Evolutionary conservation across 2,113 vertebrate genomes (phyloP).

Genomic region (Pedionomus torquatus): DNA sequence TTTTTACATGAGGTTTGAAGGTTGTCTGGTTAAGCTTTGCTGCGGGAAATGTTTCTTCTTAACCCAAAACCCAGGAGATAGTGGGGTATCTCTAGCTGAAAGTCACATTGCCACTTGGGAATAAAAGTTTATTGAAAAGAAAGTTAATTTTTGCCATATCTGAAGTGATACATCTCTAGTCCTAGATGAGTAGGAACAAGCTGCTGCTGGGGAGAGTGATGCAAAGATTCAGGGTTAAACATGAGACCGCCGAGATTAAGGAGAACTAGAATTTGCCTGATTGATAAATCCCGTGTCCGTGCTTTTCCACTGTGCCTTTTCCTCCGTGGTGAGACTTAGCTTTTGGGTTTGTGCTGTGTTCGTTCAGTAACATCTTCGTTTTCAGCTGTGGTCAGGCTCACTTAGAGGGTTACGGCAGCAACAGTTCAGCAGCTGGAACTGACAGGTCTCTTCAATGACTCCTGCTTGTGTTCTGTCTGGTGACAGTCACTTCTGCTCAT

Average conservation of each 20-base stretch:
- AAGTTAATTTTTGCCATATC: not conserved
- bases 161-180: not conserved
- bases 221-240: not conserved
- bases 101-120: not conserved
- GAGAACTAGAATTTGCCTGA: not conserved
- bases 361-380: not conserved
- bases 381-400: not conserved
- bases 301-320: not conserved
- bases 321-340: not conserved
- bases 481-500: not conserved
- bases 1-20: not conserved
- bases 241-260: not conserved
- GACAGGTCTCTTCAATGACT: not conserved
- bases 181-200: not conserved
- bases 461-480: not conserved
- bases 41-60: not conserved
- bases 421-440: not conserved
- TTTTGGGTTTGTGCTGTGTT: not conserved
- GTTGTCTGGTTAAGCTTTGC: not conserved
- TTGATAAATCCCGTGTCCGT: not conserved
- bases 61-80: not conserved
- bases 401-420: not conserved
- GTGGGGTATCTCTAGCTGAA: not conserved
- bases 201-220: not conserved
- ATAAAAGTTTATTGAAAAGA: not conserved